Conservation (phyloP, 2,113 vertebrate species). For the Antechinus stuartii region DNA sequence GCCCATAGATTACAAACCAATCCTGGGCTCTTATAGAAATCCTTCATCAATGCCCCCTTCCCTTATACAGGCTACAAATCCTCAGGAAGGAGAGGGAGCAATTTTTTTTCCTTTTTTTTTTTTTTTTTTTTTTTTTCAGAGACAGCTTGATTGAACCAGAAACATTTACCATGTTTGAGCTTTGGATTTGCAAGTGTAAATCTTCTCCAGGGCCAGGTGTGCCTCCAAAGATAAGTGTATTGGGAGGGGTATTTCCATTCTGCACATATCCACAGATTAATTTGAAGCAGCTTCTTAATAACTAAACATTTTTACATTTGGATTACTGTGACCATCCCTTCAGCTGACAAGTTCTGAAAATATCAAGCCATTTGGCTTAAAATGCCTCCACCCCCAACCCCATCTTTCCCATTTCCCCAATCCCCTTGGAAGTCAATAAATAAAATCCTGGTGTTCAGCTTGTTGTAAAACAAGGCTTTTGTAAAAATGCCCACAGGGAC, state of each 20-base stretch:
- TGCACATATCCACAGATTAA: conserved; percentile 70
- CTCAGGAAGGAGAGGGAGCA: conserved; percentile 5
- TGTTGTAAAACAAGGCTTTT: conserved; percentile 35
- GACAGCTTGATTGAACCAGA: conserved; percentile 76
- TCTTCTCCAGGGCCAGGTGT: conserved; percentile 83
- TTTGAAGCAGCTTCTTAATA: conserved; percentile 58
- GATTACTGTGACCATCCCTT: conserved; percentile 11
- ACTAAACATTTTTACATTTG: conserved; percentile 53
- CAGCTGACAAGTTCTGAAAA: conserved; percentile 50
- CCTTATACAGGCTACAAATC: conserved; percentile 60
- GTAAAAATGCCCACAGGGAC: conserved; percentile 6
- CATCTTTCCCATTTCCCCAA: background rate
- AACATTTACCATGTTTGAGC: conserved; percentile 72
- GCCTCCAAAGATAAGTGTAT: conserved; percentile 84
- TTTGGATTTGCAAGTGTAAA: conserved; percentile 86
- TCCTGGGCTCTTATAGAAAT: conserved; percentile 52
- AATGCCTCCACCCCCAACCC: background rate
- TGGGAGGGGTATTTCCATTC: conserved; percentile 62
- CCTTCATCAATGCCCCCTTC: conserved; percentile 61
- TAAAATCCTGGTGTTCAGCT: conserved; percentile 15
- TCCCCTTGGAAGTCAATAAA: conserved; percentile 9
- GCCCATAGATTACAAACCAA: conserved; percentile 32
- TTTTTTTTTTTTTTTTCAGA: conserved; percentile 1
- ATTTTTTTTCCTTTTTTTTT: background rate
- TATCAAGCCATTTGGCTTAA: conserved; percentile 36